Percentiles rank a stretch among this genome's conserved stretches.
Evolutionary conservation across 2,113 vertebrate genomes (phyloP).

Genomic region (Dipodomys stephensi): DNA sequence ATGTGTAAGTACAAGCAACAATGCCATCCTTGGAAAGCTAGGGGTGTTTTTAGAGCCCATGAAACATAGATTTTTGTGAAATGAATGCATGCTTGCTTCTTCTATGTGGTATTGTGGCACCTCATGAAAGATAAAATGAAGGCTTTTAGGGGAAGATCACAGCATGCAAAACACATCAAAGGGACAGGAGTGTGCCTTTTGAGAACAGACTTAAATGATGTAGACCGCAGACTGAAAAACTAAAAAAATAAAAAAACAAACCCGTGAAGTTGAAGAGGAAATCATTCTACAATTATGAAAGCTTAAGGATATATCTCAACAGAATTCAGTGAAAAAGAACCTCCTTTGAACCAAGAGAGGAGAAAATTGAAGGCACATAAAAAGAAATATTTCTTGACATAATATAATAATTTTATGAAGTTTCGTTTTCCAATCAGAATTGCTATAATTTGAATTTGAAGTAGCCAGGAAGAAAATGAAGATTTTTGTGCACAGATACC

Average conservation of each 20-base stretch:
- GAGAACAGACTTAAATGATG: slow-evolving; percentile 56
- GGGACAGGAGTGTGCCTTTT: neutral
- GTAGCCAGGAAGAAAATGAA: neutral
- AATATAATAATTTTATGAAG: slow-evolving; percentile 48
- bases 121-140: slow-evolving; percentile 41
- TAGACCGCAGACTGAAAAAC: neutral
- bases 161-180: slow-evolving; percentile 52
- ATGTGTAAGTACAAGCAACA: neutral
- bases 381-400: slow-evolving; percentile 40
- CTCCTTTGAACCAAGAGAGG: slow-evolving; percentile 6
- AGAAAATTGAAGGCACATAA: slow-evolving; percentile 46
- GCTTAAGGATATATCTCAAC: slow-evolving; percentile 38
- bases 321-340: neutral
- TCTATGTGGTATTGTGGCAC: neutral
- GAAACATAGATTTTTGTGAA: neutral
- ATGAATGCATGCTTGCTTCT: neutral
- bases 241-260: neutral
- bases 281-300: slow-evolving; percentile 21
- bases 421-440: slow-evolving; percentile 10
- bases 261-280: neutral
- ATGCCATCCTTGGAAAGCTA: neutral
- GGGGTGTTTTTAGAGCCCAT: neutral
- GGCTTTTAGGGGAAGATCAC: slow-evolving; percentile 22
- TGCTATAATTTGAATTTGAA: neutral
- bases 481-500: neutral